Evolutionary conservation across 2,888 invertebrate genomes (phyloP).

Genomic region (Philaethria dido): DNA sequence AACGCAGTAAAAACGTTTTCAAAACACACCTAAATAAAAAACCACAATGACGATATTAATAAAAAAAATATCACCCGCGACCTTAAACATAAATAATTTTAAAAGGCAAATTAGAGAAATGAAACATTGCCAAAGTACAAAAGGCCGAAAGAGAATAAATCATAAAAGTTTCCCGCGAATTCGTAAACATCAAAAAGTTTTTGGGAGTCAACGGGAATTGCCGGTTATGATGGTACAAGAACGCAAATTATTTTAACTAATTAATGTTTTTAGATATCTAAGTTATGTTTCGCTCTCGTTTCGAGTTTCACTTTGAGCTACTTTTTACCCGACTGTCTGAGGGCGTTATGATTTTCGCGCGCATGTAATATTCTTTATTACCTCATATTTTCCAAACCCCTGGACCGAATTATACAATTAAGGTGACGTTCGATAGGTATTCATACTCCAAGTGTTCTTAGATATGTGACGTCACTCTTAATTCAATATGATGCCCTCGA

Average conservation of each 20-base stretch:
- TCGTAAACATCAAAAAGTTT: slow-evolving; percentile 61
- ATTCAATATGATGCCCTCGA: no score
- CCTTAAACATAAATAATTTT: slow-evolving; percentile 52
- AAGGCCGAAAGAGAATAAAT: slow-evolving; percentile 61
- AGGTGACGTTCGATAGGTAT: no score
- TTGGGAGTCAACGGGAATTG: slow-evolving; percentile 42
- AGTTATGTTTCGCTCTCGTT: slow-evolving; percentile 10
- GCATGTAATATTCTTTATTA: no score
- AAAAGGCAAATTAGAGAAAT: slow-evolving; percentile 60
- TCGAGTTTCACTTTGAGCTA: slow-evolving; percentile 9
- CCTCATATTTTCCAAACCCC: no score
- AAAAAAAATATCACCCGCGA: slow-evolving; percentile 3
- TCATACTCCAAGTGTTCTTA: no score
- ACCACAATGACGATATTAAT: slow-evolving; percentile 13
- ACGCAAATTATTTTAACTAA: slow-evolving; percentile 30
- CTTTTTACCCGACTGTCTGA: no score
- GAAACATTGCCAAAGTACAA: slow-evolving; percentile 56
- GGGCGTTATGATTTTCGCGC: no score
- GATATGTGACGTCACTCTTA: no score
- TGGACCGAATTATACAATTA: no score
- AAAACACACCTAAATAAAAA: slow-evolving; percentile 16
- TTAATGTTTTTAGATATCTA: slow-evolving; percentile 17
- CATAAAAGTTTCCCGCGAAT: slow-evolving; percentile 62
- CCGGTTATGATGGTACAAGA: slow-evolving; percentile 26
- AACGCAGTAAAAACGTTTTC: not conserved